Evolutionary conservation across 2,797 vertebrate genomes (phyloP), one percentile per base, ranked within the genome.

Genomic region (Eutrigla gurnardus): DNA sequence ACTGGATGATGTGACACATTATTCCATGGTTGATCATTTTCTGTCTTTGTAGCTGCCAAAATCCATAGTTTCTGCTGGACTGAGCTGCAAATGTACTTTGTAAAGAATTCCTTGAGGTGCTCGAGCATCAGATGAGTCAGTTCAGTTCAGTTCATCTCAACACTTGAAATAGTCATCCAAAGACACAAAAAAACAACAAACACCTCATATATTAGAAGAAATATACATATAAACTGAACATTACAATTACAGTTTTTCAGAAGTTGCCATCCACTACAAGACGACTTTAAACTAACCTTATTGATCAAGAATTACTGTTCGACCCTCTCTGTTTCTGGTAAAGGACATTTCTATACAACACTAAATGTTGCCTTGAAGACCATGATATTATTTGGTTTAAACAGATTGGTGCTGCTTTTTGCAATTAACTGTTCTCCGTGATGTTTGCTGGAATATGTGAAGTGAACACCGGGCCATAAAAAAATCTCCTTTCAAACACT

Each of bases 111-210:
- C 39, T 9, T 45, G 33, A 42, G 50, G 6, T 5, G 1, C 52
- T 47, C 13, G 11, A 64, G 37, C 39, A 70, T 54, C 50, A 45
- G 36, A 73, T 54, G 54, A 60, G 50, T 82, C 45, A 52, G 35
- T 14, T 14, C 36, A 55, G n/a, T 9, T 25, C 25, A 25, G 25
- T 36, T 43, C 47, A 69, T 62, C 11, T 57, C 36, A 35, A 45
- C 3, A 62, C 50, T 59, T 50, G 14, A 77, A 49, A 62, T 35
- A 55, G 32, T 58, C 13, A 53, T 52, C 42, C 46, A 43, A 37
- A 32, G 43, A 43, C 54, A 53, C 43, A 42, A 35, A 17, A 62
- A 39, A 10, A 42, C 17, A 47, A n/a, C 39, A 7, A 36, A 47
- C 4, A 13, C 36, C 35, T 36, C 5, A 46, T 5, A 57, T 11